phyloP scores from a whole-genome alignment of 2,797 vertebrate species.

The Erithacus rubecula region DNA sequence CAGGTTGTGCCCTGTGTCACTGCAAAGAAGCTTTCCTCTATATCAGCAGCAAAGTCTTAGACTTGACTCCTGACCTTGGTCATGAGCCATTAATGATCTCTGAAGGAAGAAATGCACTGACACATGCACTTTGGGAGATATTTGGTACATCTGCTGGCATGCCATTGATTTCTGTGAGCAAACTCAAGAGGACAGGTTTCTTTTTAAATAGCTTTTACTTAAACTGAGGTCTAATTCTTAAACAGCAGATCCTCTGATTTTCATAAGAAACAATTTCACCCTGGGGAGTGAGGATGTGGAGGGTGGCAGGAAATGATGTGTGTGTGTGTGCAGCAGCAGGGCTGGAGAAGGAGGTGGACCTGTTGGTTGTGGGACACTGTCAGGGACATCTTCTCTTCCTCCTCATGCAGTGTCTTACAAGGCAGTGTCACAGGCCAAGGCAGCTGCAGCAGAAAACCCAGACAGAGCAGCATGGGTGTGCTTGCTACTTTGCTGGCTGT shows the following conservation, averaged over 20 bases:
- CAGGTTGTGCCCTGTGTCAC: slow-evolving; percentile 30
- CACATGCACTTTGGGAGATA: neutral
- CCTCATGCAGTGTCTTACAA: neutral
- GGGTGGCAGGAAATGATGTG: neutral
- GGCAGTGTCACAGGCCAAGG: neutral
- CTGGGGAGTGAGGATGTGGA: fast-evolving
- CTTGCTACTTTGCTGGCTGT: neutral
- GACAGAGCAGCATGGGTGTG: neutral
- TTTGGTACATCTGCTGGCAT: neutral
- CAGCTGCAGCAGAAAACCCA: neutral
- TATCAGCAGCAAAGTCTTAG: slow-evolving; percentile 13
- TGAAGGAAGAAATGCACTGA: slow-evolving; percentile 34
- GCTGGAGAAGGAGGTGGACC: neutral
- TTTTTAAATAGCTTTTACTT: neutral
- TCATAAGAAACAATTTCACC: neutral
- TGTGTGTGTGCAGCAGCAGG: neutral
- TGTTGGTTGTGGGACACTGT: neutral
- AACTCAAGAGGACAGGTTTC: neutral
- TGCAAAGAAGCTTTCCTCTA: neutral
- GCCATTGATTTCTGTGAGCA: neutral
- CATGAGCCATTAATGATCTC: slow-evolving; percentile 47
- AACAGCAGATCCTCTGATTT: neutral
- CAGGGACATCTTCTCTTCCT: neutral
- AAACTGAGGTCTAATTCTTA: neutral
- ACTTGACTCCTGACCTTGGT: slow-evolving; percentile 45